phyloP scores from a whole-genome alignment of 2,113 vertebrate genomes.

The Dryoscopus gambensis region DNA sequence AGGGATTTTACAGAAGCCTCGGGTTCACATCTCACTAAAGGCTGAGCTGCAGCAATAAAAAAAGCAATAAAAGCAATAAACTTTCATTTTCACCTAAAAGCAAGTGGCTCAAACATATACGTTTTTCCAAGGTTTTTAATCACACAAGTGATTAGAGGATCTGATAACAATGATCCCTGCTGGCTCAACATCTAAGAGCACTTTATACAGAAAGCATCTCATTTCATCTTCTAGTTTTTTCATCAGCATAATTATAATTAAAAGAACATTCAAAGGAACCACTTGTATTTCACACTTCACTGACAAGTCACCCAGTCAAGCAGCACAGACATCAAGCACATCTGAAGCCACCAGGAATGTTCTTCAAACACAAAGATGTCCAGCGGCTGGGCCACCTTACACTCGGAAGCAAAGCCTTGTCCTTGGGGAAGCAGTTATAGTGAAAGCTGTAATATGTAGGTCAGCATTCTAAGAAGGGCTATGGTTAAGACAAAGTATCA shows the following conservation, averaged over 20 bases:
- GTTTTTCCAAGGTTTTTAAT: neutral
- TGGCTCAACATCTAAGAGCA: neutral
- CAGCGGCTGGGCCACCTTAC: neutral
- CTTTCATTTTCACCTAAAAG: neutral
- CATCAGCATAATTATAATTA: neutral
- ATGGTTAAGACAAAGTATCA: conserved; percentile 3
- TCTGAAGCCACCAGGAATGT: neutral
- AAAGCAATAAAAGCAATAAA: neutral
- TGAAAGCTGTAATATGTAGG: neutral
- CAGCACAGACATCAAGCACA: neutral
- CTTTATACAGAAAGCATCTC: neutral
- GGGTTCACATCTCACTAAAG: neutral
- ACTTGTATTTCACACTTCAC: neutral
- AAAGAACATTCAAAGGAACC: neutral
- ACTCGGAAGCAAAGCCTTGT: neutral
- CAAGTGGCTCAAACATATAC: neutral
- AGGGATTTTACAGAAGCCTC: neutral
- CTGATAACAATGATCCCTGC: neutral
- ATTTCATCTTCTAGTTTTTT: neutral
- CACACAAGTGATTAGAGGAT: neutral
- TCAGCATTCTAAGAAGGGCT: conserved; percentile 1
- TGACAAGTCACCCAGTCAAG: neutral
- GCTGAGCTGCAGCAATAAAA: neutral
- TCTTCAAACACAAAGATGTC: neutral
- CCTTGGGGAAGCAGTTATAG: neutral